Conservation (phyloP, 2,888 invertebrate species). For the Megaustenia siamemsis region DNA sequence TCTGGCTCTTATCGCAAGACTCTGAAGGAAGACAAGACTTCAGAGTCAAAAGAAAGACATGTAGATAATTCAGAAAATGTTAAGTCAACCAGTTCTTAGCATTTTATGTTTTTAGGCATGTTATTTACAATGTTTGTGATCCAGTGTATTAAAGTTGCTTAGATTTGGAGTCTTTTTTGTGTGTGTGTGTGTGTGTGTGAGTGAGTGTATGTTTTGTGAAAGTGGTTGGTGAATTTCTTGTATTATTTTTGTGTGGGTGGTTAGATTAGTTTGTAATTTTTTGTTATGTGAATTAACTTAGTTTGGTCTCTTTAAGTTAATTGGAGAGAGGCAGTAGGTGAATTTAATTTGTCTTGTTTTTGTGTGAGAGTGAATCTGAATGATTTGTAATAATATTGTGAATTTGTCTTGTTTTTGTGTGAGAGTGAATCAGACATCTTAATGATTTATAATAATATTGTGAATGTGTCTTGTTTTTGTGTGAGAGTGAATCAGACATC, state of each 20-base stretch:
- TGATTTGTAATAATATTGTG: not conserved
- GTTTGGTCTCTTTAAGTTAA: too few species aligned
- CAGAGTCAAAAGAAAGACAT: not conserved
- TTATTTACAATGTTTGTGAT: not conserved
- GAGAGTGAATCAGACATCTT: too few species aligned
- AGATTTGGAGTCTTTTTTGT: not conserved
- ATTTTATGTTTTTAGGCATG: not conserved
- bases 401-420: too few species aligned
- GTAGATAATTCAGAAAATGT: too few species aligned
- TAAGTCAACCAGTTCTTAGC: not conserved
- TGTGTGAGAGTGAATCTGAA: not conserved
- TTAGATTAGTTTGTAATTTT: not conserved
- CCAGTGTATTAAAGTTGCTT: not conserved
- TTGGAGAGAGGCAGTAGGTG: too few species aligned
- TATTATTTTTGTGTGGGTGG: not conserved
- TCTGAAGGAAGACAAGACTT: constrained; percentile 43
- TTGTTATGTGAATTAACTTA: not conserved
- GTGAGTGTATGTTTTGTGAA: not conserved
- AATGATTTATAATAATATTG: too few species aligned
- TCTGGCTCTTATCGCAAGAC: constrained; percentile 69
- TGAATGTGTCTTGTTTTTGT: not conserved
- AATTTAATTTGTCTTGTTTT: not conserved
- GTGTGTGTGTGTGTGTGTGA: not conserved
- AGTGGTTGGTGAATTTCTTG: not conserved
- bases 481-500: too few species aligned